Percentiles rank a stretch among this genome's conserved stretches.
These are phyloP conservation scores for Brassicogethes aeneus DNA, from an alignment of 2,888 invertebrate species.

Conservation along the genomic window DNA sequence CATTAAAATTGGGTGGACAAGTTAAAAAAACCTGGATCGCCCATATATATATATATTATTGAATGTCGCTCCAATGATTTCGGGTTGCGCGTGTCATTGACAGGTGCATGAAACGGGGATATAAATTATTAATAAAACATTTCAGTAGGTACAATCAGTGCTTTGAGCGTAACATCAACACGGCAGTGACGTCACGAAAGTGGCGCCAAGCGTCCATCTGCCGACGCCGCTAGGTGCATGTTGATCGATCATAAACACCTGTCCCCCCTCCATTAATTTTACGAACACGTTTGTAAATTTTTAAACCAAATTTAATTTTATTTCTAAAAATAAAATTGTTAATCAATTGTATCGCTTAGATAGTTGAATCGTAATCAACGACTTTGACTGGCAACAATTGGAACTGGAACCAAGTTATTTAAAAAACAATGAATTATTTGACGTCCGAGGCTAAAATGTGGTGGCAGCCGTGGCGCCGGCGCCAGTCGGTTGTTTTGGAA, in stretches of 20 bases:
- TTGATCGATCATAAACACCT: constrained; percentile 36
- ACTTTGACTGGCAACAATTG: not conserved
- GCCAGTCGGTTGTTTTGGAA: constrained; percentile 22
- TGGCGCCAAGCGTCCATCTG: constrained; percentile 38
- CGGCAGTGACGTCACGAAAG: constrained; percentile 27
- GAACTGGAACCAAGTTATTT: not conserved
- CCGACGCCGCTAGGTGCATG: constrained; percentile 35
- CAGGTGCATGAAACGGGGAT: too few relatives aligned
- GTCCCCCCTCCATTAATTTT: constrained; percentile 22
- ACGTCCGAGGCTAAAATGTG: not conserved
- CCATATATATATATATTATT: too few relatives aligned
- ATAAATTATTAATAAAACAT: too few relatives aligned
- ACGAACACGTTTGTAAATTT: too few relatives aligned
- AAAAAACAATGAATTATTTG: not conserved
- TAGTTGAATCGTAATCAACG: too few relatives aligned
- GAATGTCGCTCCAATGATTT: not conserved
- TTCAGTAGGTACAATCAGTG: too few relatives aligned
- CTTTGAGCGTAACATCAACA: constrained; percentile 24
- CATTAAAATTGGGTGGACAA: too few relatives aligned
- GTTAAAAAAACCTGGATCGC: too few relatives aligned
- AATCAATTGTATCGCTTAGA: too few relatives aligned
- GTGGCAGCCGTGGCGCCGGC: constrained; percentile 20
- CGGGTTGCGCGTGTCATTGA: constrained; percentile 16
- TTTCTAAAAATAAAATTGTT: too few relatives aligned
- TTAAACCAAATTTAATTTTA: too few relatives aligned